Evolutionary conservation across 2,888 invertebrate genomes (phyloP), one percentile per base, ranked within the genome.

Genomic region (Nudaria mundana): DNA sequence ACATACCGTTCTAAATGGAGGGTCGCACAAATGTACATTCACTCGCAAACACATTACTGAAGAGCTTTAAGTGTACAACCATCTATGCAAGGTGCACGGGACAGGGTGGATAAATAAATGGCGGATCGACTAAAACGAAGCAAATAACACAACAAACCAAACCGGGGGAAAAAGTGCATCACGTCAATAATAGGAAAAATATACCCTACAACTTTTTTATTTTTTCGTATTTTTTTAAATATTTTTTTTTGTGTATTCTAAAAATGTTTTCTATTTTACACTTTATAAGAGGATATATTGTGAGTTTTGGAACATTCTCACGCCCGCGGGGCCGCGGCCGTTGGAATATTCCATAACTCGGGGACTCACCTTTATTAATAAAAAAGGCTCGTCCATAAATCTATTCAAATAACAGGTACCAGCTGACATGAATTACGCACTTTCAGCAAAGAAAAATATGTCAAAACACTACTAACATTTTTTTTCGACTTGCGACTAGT

Each of bases 371-470:
- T 16, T 15, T 7, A n/a, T n/a, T n/a, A n/a, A n/a, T n/a, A 13
- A 44, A 47, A 42, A 52, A 54, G 41, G 40, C 52, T 38, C 49
- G 45, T 55, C 56, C 54, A 47, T 20, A 56, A 59, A 49, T 63
- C 72, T 79, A 78, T 76, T 72, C 63, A 73, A 78, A 73, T 66
- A 73, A 76, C 78, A 72, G 75, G 71, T 80, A 81, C 67, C 87
- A 88, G 89, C 89, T 89, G 88, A 85, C 89, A 89, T 86, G 89
- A 89, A 86, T 88, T 81, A 89, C 89, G 88, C 88, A 89, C 89
- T 89, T 89, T 89, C 89, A 89, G 89, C 89, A 89, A 89, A 88
- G 89, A 89, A 89, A 89, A 89, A 88, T 83, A 89, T 88, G 89
- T 89, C 89, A 89, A 89, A 89, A 89, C 89, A 88, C 89, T 89